phyloP scores from a whole-genome alignment of 2,888 invertebrate genomes.

The Callosobruchus maculatus region DNA sequence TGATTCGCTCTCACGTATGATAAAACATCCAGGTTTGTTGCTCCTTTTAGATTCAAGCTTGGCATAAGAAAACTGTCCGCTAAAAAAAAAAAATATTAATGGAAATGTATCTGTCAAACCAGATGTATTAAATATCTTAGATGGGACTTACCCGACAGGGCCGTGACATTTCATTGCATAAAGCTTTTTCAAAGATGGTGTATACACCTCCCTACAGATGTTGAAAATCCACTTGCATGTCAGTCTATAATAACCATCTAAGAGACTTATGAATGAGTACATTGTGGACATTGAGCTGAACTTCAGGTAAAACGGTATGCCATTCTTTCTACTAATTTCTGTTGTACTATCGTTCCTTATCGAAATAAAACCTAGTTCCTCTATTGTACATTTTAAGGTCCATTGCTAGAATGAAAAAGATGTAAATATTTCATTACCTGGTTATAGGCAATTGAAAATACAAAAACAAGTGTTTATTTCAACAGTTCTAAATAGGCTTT shows the following conservation, averaged over 20 bases:
- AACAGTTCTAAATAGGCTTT: no score
- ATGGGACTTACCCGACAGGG: constrained; percentile 71
- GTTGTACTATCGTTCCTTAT: constrained; percentile 68
- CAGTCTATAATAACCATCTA: constrained; percentile 85
- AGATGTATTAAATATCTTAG: no score
- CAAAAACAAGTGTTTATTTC: no score
- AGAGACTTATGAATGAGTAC: constrained; percentile 74
- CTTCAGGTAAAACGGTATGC: constrained; percentile 73
- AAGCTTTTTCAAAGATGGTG: constrained; percentile 73
- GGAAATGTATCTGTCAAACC: no score
- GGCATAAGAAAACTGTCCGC: constrained; percentile 78
- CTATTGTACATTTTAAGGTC: constrained; percentile 73
- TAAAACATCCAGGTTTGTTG: constrained; percentile 73
- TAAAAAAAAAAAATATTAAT: constrained; percentile 49
- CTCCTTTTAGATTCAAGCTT: constrained; percentile 77
- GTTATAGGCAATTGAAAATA: neutral
- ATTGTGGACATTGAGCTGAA: constrained; percentile 64
- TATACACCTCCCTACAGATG: constrained; percentile 76
- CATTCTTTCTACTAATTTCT: constrained; percentile 72
- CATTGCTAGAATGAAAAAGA: constrained; percentile 54
- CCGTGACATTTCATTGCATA: constrained; percentile 80
- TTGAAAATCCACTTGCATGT: constrained; percentile 89
- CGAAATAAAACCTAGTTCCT: constrained; percentile 79
- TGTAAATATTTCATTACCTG: neutral
- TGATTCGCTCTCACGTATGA: constrained; percentile 77